phyloP scores from a whole-genome alignment of 2,113 vertebrate species.

The Mionectes macconnelli region DNA sequence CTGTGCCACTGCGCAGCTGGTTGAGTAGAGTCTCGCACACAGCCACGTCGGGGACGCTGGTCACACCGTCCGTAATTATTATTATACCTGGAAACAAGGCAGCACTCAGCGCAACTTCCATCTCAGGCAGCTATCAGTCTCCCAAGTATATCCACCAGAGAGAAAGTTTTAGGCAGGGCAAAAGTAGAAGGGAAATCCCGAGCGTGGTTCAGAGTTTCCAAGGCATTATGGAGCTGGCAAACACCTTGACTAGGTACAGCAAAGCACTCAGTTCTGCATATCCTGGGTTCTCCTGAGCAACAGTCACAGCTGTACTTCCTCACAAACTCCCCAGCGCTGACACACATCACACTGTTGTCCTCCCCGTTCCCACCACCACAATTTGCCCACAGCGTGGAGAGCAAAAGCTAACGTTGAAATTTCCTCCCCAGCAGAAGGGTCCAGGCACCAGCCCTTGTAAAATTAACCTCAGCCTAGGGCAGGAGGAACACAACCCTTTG shows the following conservation, averaged over 20 bases:
- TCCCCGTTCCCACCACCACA: background rate
- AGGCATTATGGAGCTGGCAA: background rate
- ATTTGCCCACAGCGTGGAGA: background rate
- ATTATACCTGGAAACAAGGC: slow-evolving; percentile 84
- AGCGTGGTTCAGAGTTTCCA: background rate
- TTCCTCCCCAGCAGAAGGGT: background rate
- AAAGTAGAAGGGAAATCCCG: background rate
- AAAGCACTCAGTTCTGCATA: background rate
- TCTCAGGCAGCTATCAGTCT: background rate
- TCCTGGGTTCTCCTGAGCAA: background rate
- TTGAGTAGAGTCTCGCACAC: slow-evolving; percentile 95
- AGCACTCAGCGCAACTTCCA: background rate
- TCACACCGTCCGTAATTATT: slow-evolving; percentile 97
- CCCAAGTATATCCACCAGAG: background rate
- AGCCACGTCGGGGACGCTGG: slow-evolving; percentile 94
- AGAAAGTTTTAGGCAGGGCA: background rate
- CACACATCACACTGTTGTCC: accelerated
- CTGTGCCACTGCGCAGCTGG: slow-evolving; percentile 93
- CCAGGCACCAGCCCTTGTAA: background rate
- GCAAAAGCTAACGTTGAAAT: background rate
- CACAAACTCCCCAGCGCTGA: background rate
- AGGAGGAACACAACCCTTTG: background rate
- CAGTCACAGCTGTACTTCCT: background rate
- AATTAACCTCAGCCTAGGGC: background rate
- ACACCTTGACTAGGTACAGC: background rate